Base-by-base conservation (phyloP, 2,797 vertebrate species). In the Austrolebias charrua region DNA sequence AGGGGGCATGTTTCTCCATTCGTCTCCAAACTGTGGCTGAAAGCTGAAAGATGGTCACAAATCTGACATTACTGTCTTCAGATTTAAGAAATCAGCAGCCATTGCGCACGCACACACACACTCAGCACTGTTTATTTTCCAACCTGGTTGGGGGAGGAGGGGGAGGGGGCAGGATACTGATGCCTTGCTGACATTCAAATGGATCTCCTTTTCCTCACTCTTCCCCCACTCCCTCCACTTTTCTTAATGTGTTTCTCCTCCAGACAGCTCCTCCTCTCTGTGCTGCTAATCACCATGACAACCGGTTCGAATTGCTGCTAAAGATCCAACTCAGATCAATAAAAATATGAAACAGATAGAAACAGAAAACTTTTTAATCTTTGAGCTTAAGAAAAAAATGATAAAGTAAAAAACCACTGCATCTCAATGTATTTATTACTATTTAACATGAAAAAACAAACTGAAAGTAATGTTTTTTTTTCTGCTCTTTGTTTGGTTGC, bases 341-440 rank as follows among this genome's bases (percentile, higher is more conserved):
- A 91, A 93, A 93, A 89, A 92, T 92, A 91, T 89, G 85, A 92
- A 89, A 88, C 89, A 90, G 89, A 86, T 89, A 91, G 84, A 89
- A 88, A 87, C 79, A 86, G 70, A 88, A 89, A 92, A 92, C 92
- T 91, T 93, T 93, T 93, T 91, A 93, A 93, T 90, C 92, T 90
- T 92, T 92, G 91, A 91, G 92, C 92, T 93, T 93, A 90, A 92
- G 90, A 93, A 90, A 92, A 47, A 92, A 92, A 88, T 75, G 83
- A 90, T 88, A 89, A 91, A 91, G 87, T 91, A 92, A 33, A 90
- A 86, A 93, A 92, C 90, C 92, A 94, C 92, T 93, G 92, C 93
- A 93, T 94, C 92, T 94, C 87, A 91, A 93, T 94, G 92, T 94
- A 94, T 94, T 94, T 94, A 94, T 93, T 93, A 94, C 92, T 94